Conservation (phyloP, 2,113 vertebrate species). For the Leptosomus discolor region DNA sequence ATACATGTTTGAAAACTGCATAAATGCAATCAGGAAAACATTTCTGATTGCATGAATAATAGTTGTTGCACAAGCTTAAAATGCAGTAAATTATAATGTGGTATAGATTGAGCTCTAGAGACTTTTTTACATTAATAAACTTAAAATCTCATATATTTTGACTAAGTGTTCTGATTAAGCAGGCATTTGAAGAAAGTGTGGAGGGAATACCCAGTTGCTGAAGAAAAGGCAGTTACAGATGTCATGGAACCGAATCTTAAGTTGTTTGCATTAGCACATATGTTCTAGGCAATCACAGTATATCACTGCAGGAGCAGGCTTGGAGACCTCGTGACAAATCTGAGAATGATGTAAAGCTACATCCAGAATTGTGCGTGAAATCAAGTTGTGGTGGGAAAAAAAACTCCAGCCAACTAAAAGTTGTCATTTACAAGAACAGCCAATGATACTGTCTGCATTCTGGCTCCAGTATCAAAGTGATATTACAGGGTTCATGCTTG, state of each 20-base stretch:
- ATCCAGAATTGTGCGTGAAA: background rate
- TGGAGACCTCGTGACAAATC: no score
- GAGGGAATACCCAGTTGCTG: background rate
- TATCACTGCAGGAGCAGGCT: background rate
- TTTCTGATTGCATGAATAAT: slow-evolving; percentile 76
- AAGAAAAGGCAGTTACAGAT: background rate
- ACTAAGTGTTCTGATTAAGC: slow-evolving; percentile 55
- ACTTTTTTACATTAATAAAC: slow-evolving; percentile 66
- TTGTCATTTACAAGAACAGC: background rate
- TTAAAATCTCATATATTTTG: slow-evolving; percentile 46
- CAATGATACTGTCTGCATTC: background rate
- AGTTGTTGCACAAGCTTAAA: slow-evolving; percentile 67
- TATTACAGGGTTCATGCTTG: background rate
- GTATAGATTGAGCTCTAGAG: slow-evolving; percentile 63
- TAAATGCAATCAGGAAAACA: slow-evolving; percentile 74
- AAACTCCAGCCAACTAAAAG: background rate
- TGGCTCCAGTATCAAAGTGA: background rate
- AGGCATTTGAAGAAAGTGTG: slow-evolving; percentile 22
- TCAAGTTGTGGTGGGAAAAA: background rate
- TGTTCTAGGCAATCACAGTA: background rate
- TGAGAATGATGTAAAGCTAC: background rate
- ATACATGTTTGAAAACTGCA: slow-evolving; percentile 75
- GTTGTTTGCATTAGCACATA: background rate
- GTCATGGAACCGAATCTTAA: background rate
- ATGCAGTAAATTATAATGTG: slow-evolving; percentile 63